Conservation (phyloP, 2,888 invertebrate species). For the Entomobrya proxima region DNA sequence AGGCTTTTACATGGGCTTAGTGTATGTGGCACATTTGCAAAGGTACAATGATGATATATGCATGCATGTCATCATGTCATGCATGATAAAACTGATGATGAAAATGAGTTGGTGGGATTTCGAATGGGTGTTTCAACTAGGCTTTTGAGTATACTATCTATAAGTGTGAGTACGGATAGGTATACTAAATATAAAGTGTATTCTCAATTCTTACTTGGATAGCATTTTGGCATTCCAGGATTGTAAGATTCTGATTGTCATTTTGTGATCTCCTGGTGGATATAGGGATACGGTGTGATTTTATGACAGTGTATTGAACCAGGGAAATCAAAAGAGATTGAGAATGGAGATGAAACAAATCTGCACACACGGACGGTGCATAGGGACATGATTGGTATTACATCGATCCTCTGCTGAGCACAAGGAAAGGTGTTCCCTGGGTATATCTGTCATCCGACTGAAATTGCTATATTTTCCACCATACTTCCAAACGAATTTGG, state of each 20-base stretch:
- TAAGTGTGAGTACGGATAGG: no score
- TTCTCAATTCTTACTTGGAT: not conserved
- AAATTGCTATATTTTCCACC: not conserved
- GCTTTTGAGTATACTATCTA: no score
- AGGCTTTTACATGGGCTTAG: not conserved
- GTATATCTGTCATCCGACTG: not conserved
- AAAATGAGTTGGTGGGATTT: slow-evolving; percentile 22
- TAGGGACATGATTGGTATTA: no score
- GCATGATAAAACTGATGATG: slow-evolving; percentile 64
- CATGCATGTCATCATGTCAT: slow-evolving; percentile 51
- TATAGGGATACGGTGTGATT: not conserved
- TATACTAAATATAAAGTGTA: no score
- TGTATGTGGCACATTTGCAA: not conserved
- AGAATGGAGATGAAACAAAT: not conserved
- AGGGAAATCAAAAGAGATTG: not conserved
- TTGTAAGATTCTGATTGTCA: not conserved
- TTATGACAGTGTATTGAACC: not conserved
- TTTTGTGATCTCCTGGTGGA: not conserved
- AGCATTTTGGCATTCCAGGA: not conserved
- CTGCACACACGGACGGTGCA: no score
- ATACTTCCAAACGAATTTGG: not conserved
- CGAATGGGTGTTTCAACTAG: not conserved
- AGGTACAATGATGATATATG: slow-evolving; percentile 6
- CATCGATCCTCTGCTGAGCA: no score
- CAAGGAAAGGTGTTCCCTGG: not conserved